phyloP scores from a whole-genome alignment of 2,797 vertebrate genomes.

The Lepilemur ruficaudatus region DNA sequence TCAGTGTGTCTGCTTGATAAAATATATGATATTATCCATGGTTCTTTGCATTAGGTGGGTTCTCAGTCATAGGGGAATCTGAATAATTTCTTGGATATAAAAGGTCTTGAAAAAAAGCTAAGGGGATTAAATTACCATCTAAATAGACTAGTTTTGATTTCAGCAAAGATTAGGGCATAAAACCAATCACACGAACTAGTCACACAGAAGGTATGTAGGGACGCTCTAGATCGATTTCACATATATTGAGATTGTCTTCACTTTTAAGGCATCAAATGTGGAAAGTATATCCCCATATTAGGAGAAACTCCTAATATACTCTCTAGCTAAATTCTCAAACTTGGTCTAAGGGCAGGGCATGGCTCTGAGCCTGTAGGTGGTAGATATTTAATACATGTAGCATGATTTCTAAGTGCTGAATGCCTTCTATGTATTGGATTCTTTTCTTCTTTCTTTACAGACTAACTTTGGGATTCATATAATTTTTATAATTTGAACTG shows the following conservation, averaged over 20 bases:
- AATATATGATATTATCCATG: neutral
- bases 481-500: neutral
- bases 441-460: slow-evolving; percentile 5
- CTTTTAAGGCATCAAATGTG: neutral
- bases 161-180: neutral
- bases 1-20: neutral
- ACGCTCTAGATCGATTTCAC: neutral
- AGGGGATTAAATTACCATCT: neutral
- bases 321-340: neutral
- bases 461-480: neutral
- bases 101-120: neutral
- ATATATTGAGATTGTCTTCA: neutral
- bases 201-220: neutral
- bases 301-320: neutral
- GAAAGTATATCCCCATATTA: neutral
- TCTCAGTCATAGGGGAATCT: neutral
- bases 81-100: neutral
- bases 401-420: neutral
- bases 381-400: neutral
- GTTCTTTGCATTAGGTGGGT: neutral
- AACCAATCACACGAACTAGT: neutral
- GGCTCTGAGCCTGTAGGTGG: neutral
- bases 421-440: neutral
- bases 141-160: neutral
- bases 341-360: neutral